phyloP scores from a whole-genome alignment of 1,140 invertebrate species.

The Linepithema humile region DNA sequence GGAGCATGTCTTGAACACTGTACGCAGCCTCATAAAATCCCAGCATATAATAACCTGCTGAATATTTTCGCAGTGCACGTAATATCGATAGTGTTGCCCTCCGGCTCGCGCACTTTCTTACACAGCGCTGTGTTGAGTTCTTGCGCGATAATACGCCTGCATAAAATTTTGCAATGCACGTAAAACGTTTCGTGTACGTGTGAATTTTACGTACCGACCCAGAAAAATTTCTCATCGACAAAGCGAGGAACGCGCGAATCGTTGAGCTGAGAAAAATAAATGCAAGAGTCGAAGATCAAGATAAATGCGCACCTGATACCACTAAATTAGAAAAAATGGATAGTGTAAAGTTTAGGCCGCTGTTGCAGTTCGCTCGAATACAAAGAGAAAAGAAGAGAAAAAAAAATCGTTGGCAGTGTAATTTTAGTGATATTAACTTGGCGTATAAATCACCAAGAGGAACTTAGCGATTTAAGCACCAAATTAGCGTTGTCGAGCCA shows the following conservation, averaged over 20 bases:
- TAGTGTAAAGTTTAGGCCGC: neutral
- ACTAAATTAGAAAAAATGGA: neutral
- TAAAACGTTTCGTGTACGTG: neutral
- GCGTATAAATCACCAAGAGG: neutral
- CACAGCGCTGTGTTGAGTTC: neutral
- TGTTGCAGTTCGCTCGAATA: neutral
- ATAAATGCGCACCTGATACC: neutral
- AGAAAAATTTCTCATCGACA: neutral
- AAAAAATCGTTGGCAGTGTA: neutral
- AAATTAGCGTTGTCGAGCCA: conserved; percentile 5
- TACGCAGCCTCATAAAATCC: conserved; percentile 29
- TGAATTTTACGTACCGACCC: neutral
- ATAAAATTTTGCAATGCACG: conserved; percentile 16
- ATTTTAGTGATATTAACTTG: neutral
- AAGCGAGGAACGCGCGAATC: neutral
- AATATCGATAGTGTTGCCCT: conserved; percentile 5
- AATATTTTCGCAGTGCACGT: conserved; percentile 24
- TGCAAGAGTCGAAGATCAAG: neutral
- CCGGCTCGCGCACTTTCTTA: neutral
- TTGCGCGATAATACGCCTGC: neutral
- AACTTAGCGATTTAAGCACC: neutral
- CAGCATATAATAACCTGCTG: conserved; percentile 27
- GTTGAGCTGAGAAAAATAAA: neutral
- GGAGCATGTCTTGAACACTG: neutral
- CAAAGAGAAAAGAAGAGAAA: neutral